Base-by-base conservation (phyloP, 2,888 invertebrate genomes). In the Molanna angustata region DNA sequence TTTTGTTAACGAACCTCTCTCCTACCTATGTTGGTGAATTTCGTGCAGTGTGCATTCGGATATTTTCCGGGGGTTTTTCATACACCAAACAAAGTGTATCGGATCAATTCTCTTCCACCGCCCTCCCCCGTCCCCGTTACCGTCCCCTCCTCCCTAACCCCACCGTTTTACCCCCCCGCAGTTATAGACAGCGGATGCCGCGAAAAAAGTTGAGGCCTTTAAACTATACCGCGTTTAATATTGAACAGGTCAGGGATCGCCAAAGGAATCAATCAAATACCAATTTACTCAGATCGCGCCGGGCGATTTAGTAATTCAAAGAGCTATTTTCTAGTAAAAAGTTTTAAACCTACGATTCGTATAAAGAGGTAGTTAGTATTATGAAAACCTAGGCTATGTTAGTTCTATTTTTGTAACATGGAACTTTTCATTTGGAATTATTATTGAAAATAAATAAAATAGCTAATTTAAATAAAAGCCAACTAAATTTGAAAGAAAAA, bases 51-150 rank as follows among this genome's bases (percentile, higher is more conserved):
- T 52, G 52, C 47, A 47, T 33, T 41, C 39, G 43, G 43, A 45
- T 49, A 49, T 53, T 53, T 57, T 52, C 43, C 54, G 31, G 56
- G 49, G 54, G 47, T 41, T 41, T 41, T 41, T 41, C 41, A 21
- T 48, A 53, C 31, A 31, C 48, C 31, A 37, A 45, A 42, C 59
- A 46, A 40, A 52, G 47, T 52, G 52, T 52, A 52, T 52, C 55
- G 56, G 62, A 59, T 60, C 60, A 63, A 62, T 60, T 61, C n/a
- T n/a, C n/a, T n/a, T n/a, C 57, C 61, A 51, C 60, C 61, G 61
- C 54, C 49, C 41, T 47, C 48, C 32, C 43, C 40, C 43, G 46
- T 50, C 52, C 54, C 51, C 57, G 59, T 56, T 56, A 55, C 57
- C 61, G 47, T 53, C 56, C 52, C 16, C 22, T 17, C 21, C 41